These are phyloP conservation scores for Huso huso DNA, from an alignment of 2,797 vertebrate genomes.

Conservation along the genomic window DNA sequence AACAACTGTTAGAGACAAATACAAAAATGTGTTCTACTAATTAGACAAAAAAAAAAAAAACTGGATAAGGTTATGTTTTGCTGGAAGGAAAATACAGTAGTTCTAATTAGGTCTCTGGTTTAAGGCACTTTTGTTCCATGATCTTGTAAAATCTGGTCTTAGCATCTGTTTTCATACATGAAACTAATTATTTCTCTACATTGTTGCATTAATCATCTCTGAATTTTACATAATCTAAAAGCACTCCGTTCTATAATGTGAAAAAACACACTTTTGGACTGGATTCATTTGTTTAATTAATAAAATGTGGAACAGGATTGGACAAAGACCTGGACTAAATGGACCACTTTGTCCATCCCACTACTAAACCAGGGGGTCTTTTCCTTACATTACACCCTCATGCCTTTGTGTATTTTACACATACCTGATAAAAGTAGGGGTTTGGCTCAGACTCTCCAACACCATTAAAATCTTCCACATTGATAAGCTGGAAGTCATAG, in stretches of 20 bases:
- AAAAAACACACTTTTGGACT: no score
- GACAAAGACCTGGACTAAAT: no score
- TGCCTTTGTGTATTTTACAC: no score
- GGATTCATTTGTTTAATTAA: no score
- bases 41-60: neutral
- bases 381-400: no score
- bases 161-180: neutral
- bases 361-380: no score
- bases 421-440: conserved; percentile 98
- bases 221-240: no score
- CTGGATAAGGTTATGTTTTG: conserved; percentile 4
- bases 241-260: no score
- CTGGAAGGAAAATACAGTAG: conserved; percentile 9
- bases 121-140: conserved; percentile 2
- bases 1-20: neutral
- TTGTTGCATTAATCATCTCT: no score
- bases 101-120: neutral
- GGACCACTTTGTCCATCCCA: no score
- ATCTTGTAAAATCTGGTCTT: neutral
- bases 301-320: no score
- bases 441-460: conserved; percentile 95
- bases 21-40: neutral
- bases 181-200: no score
- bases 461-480: conserved; percentile 95
- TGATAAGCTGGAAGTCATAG: conserved; percentile 92